A percentile compares a stretch with the other conserved stretches of the same genome.
Evolutionary conservation across 2,113 vertebrate species (phyloP).

Genomic region (Festucalex cinctus): DNA sequence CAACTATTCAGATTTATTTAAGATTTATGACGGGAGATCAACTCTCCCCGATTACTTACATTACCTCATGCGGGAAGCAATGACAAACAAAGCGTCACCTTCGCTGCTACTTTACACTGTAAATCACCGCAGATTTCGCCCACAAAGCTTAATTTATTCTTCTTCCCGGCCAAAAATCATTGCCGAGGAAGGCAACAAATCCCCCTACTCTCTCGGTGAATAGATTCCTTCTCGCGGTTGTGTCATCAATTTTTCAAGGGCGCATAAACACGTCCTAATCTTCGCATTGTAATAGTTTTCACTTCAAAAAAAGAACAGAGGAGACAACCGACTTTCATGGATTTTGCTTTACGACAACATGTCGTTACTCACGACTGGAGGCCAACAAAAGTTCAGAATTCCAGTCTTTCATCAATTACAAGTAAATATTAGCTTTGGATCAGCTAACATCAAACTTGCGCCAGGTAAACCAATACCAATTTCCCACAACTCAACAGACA

Average conservation of each 20-base stretch:
- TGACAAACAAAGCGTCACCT: constrained; percentile 48
- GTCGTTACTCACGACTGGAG: not conserved
- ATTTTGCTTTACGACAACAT: not conserved
- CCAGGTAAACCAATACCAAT: too few species aligned
- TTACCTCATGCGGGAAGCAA: constrained; percentile 33
- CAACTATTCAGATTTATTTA: constrained; percentile 32
- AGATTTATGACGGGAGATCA: constrained; percentile 16
- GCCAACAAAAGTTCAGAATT: too few species aligned
- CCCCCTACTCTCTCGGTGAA: constrained; percentile 15
- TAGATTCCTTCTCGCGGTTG: constrained; percentile 16
- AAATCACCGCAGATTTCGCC: constrained; percentile 19
- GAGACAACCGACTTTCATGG: not conserved
- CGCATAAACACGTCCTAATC: constrained; percentile 5
- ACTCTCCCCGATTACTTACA: constrained; percentile 29
- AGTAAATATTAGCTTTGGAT: too few species aligned
- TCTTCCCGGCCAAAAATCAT: constrained; percentile 46
- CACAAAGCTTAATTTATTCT: constrained; percentile 46
- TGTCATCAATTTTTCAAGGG: constrained; percentile 42
- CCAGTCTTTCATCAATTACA: too few species aligned
- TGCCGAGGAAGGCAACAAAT: constrained; percentile 49
- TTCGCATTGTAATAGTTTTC: constrained; percentile 12
- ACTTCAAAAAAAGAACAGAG: not conserved
- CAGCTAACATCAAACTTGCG: too few species aligned
- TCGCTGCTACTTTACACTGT: constrained; percentile 31
- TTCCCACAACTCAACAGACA: too few species aligned